Conservation (phyloP, 2,113 vertebrate genomes). For the Epinephelus cyanopodus region DNA sequence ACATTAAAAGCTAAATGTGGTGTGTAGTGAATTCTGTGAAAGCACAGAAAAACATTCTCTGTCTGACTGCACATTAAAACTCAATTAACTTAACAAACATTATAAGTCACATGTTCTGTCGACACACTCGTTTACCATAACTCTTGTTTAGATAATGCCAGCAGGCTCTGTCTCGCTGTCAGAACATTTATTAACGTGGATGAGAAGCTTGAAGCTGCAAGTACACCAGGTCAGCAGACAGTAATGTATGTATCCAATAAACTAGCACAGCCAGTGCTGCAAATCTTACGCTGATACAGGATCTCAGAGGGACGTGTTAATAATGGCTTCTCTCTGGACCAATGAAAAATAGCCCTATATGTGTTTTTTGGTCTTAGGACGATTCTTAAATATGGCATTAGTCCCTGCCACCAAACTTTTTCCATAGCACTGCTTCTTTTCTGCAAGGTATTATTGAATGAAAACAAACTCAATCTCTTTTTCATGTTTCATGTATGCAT, state of each 20-base stretch:
- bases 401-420: neutral
- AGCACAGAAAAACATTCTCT: neutral
- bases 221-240: slow-evolving; percentile 51
- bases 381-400: neutral
- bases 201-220: slow-evolving; percentile 35
- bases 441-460: neutral
- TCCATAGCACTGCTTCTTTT: neutral
- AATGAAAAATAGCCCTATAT: slow-evolving; percentile 41
- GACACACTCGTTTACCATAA: slow-evolving; percentile 16
- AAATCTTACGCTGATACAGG: slow-evolving; percentile 44
- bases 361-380: slow-evolving; percentile 4
- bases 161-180: slow-evolving; percentile 8
- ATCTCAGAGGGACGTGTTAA: slow-evolving; percentile 50
- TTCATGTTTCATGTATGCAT: too few species aligned
- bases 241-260: slow-evolving; percentile 72
- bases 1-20: slow-evolving; percentile 21
- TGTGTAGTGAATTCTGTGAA: neutral
- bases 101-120: slow-evolving; percentile 15
- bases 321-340: slow-evolving; percentile 38
- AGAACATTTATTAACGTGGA: slow-evolving; percentile 46
- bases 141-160: slow-evolving; percentile 16
- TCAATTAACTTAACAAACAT: slow-evolving; percentile 26
- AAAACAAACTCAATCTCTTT: neutral
- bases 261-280: slow-evolving; percentile 19
- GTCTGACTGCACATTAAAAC: slow-evolving; percentile 34